These are phyloP conservation scores for Chymomyza costata DNA, from an alignment of 1,140 invertebrate species.

Conservation along the genomic window DNA sequence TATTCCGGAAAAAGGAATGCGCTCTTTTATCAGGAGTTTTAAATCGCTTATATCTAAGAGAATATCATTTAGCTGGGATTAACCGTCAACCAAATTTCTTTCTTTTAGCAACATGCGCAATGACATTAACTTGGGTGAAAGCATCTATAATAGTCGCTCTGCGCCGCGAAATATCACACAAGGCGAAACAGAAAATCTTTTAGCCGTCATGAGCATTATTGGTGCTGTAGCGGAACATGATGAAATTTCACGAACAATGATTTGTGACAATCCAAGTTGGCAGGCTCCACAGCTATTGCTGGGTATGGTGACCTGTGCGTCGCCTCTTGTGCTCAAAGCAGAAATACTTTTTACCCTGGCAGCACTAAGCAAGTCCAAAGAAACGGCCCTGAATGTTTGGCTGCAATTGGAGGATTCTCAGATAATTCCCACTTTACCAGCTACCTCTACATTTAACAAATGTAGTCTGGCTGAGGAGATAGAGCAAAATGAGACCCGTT, in stretches of 20 bases:
- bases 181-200: conserved; percentile 90
- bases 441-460: conserved; percentile 79
- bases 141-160: conserved; percentile 80
- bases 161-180: conserved; percentile 83
- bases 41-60: background rate
- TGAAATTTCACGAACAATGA: conserved; percentile 84
- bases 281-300: conserved; percentile 86
- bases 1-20: background rate
- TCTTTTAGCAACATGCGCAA: conserved; percentile 76
- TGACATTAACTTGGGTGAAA: conserved; percentile 81
- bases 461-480: conserved; percentile 66
- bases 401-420: conserved; percentile 90
- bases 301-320: conserved; percentile 89
- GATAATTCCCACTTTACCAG: conserved; percentile 84
- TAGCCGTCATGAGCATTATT: conserved; percentile 87
- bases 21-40: background rate
- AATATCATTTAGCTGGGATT: background rate
- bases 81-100: background rate
- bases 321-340: conserved; percentile 90
- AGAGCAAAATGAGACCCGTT: conserved; percentile 88
- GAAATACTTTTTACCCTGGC: conserved; percentile 86
- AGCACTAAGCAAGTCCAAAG: conserved; percentile 83
- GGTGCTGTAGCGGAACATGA: conserved; percentile 86
- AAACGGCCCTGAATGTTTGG: conserved; percentile 88
- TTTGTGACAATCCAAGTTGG: conserved; percentile 93